Conservation (phyloP, 2,888 invertebrate species). For the Hemicrepidius hirtus region DNA sequence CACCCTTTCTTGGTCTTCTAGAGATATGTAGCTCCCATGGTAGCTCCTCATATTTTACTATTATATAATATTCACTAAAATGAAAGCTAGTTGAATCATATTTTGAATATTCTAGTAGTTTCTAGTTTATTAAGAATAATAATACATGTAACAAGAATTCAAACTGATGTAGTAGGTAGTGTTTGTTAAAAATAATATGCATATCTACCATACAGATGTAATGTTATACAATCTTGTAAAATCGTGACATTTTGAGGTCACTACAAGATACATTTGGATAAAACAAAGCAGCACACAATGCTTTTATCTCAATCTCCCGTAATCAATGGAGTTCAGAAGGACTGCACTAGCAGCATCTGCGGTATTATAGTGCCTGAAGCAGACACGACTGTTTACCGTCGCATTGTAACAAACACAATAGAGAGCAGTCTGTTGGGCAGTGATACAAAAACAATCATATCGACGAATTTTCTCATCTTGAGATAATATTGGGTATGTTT, state of each 20-base stretch:
- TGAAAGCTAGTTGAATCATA: too few species aligned
- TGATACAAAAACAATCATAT: conserved; percentile 48
- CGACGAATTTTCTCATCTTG: conserved; percentile 36
- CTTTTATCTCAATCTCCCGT: conserved; percentile 36
- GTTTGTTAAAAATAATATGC: too few species aligned
- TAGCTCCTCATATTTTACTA: too few species aligned
- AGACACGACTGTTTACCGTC: conserved; percentile 41
- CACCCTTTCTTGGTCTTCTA: too few species aligned
- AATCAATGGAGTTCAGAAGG: conserved; percentile 41
- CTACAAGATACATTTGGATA: conserved; percentile 3
- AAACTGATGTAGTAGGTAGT: too few species aligned
- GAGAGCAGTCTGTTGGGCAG: conserved; percentile 36
- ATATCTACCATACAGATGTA: too few species aligned
- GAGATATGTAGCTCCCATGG: too few species aligned
- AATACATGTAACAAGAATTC: too few species aligned
- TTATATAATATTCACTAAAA: too few species aligned
- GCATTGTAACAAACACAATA: conserved; percentile 41
- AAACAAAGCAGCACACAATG: conserved; percentile 33
- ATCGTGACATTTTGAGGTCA: conserved; percentile 2
- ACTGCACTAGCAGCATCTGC: conserved; percentile 39
- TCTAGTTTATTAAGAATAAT: too few species aligned
- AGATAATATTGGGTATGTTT: conserved; percentile 43
- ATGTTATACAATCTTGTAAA: background rate
- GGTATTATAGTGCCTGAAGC: conserved; percentile 45
- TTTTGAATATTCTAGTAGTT: too few species aligned